These are phyloP conservation scores for Tupaia tana DNA, from an alignment of 2,113 vertebrate species.

Conservation along the genomic window DNA sequence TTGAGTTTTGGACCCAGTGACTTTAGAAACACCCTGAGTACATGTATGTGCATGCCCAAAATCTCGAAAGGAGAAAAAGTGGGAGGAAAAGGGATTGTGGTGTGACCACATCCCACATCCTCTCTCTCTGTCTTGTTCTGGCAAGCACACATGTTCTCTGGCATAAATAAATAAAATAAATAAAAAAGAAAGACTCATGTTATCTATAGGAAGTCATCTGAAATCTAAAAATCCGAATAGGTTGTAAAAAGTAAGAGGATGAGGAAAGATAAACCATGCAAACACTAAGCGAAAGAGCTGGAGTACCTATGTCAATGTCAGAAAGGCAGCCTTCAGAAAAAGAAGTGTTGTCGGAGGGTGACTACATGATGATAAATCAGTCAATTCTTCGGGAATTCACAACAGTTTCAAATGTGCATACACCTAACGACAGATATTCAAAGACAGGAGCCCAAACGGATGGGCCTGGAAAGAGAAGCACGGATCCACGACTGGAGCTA, in stretches of 20 bases:
- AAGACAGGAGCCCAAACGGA: accelerated
- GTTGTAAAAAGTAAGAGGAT: background rate
- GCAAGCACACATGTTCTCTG: no score
- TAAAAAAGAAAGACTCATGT: background rate
- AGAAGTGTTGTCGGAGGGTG: no score
- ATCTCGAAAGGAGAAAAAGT: no score
- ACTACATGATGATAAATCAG: accelerated
- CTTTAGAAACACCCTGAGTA: no score
- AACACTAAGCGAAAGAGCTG: background rate
- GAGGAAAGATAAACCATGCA: background rate
- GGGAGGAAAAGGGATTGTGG: no score
- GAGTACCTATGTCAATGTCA: background rate
- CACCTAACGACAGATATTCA: background rate
- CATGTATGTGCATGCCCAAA: no score
- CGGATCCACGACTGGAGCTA: background rate
- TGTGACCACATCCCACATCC: no score
- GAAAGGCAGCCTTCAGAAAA: background rate
- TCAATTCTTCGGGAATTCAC: background rate
- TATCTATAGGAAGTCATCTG: background rate
- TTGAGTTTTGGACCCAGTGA: no score
- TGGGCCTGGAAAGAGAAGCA: background rate
- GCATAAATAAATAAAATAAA: no score
- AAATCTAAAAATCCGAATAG: background rate
- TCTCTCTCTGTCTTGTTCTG: no score
- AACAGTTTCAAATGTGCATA: accelerated